phyloP scores from a whole-genome alignment of 2,113 vertebrate species.

The Megalops atlanticus region DNA sequence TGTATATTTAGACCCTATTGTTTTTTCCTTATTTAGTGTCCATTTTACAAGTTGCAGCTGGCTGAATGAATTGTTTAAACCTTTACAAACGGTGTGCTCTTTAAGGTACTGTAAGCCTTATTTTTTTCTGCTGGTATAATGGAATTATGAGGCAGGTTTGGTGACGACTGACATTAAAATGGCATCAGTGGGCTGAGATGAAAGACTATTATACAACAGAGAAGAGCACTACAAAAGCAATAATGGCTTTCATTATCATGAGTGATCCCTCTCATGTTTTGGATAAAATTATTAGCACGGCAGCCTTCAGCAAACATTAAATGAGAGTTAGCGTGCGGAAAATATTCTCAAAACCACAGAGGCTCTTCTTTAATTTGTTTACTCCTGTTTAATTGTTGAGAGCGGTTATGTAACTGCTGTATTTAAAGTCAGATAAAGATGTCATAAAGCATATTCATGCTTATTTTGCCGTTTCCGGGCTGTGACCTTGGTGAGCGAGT shows the following conservation, averaged over 20 bases:
- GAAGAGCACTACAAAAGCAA: constrained; percentile 53
- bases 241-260: constrained; percentile 63
- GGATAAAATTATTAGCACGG: constrained; percentile 58
- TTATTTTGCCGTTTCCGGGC: not conserved
- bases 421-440: not conserved
- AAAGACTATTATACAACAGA: constrained; percentile 33
- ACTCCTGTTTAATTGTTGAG: not conserved
- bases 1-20: not conserved
- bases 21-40: not conserved
- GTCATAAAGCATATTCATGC: not conserved
- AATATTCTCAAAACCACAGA: constrained; percentile 58
- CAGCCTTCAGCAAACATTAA: constrained; percentile 63
- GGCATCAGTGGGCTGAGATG: constrained; percentile 18
- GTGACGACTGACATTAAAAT: constrained; percentile 39
- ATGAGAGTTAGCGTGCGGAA: constrained; percentile 66
- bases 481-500: not conserved
- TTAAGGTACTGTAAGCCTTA: too few relatives aligned
- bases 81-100: too few relatives aligned
- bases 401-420: constrained; percentile 21
- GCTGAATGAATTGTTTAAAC: too few relatives aligned
- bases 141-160: too few relatives aligned
- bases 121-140: too few relatives aligned
- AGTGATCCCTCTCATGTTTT: constrained; percentile 67
- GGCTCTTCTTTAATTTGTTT: not conserved
- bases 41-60: too few relatives aligned